Percentiles rank a stretch among this genome's conserved stretches.
Evolutionary conservation across 1,140 invertebrate species (phyloP).

Genomic region (Leptonema lineaticorne): DNA sequence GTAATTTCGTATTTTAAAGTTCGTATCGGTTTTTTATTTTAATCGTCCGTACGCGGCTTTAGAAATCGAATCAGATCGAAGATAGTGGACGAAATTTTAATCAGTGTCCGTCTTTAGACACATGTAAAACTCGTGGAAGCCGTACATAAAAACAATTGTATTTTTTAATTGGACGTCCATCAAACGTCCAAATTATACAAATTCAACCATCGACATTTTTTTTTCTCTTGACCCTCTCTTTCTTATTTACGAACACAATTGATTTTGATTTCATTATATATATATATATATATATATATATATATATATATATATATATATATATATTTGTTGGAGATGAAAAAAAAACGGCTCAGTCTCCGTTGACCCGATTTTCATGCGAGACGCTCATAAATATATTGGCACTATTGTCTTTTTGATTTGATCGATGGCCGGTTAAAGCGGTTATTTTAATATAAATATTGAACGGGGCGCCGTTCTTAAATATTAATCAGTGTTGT

Average conservation of each 20-base stretch:
- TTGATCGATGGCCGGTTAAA: neutral
- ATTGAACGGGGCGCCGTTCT: neutral
- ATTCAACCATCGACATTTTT: too few relatives aligned
- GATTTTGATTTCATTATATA: neutral
- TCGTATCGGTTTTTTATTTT: too few relatives aligned
- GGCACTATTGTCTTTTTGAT: too few relatives aligned
- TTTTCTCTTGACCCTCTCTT: too few relatives aligned
- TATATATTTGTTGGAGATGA: too few relatives aligned
- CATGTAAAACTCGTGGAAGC: neutral
- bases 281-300: too few relatives aligned
- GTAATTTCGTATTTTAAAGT: too few relatives aligned
- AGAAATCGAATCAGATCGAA: neutral
- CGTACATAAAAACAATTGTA: slow-evolving; percentile 19
- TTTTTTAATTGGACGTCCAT: slow-evolving; percentile 28
- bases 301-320: too few relatives aligned
- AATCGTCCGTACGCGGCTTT: neutral
- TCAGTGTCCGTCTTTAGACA: neutral
- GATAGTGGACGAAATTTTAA: slow-evolving; percentile 1
- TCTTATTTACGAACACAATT: neutral
- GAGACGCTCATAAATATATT: too few relatives aligned
- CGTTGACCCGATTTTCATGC: too few relatives aligned
- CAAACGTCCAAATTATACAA: slow-evolving; percentile 21
- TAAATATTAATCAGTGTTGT: slow-evolving; percentile 24
- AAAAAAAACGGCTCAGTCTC: too few relatives aligned
- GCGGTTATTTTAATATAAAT: slow-evolving; percentile 11